These are phyloP conservation scores for Pseudomyrmex dendroicus DNA, from an alignment of 1,140 invertebrate genomes.

Conservation along the genomic window DNA sequence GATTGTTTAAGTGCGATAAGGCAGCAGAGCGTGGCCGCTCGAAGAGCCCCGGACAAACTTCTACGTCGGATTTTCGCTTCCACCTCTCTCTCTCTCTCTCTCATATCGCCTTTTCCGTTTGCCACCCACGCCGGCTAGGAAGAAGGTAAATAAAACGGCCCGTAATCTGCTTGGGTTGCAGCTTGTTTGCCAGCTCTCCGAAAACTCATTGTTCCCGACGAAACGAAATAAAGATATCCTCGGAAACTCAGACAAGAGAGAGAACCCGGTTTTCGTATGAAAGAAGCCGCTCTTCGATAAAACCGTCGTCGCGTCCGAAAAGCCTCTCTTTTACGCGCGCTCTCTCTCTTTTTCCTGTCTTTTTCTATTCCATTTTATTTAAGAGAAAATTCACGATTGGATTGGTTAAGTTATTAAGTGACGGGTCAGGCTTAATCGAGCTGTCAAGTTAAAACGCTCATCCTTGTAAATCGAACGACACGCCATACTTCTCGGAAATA, in stretches of 20 bases:
- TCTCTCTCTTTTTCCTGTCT: background rate
- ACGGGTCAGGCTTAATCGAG: background rate
- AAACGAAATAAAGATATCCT: slow-evolving; percentile 10
- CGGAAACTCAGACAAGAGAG: background rate
- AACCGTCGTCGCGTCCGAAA: background rate
- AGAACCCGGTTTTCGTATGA: background rate
- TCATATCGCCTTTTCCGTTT: slow-evolving; percentile 25
- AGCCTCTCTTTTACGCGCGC: too few species aligned
- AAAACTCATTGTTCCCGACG: background rate
- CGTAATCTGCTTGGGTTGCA: slow-evolving; percentile 53
- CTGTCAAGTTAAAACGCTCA: slow-evolving; percentile 37
- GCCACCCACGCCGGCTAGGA: slow-evolving; percentile 58
- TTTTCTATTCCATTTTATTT: background rate
- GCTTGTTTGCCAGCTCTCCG: slow-evolving; percentile 15
- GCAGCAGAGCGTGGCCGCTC: background rate
- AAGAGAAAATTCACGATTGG: slow-evolving; percentile 7
- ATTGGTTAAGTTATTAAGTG: slow-evolving; percentile 61
- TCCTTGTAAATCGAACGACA: slow-evolving; percentile 64
- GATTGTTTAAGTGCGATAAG: slow-evolving; percentile 68
- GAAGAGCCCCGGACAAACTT: background rate
- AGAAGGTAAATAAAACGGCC: slow-evolving; percentile 41
- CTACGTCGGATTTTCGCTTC: slow-evolving; percentile 50
- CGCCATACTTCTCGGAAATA: slow-evolving; percentile 64
- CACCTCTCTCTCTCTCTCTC: slow-evolving; percentile 8
- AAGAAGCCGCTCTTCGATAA: slow-evolving; percentile 14